A percentile compares a stretch with the other conserved stretches of the same genome.
These are phyloP conservation scores for Vidua macroura DNA, from an alignment of 2,113 vertebrate genomes.

Conservation along the genomic window DNA sequence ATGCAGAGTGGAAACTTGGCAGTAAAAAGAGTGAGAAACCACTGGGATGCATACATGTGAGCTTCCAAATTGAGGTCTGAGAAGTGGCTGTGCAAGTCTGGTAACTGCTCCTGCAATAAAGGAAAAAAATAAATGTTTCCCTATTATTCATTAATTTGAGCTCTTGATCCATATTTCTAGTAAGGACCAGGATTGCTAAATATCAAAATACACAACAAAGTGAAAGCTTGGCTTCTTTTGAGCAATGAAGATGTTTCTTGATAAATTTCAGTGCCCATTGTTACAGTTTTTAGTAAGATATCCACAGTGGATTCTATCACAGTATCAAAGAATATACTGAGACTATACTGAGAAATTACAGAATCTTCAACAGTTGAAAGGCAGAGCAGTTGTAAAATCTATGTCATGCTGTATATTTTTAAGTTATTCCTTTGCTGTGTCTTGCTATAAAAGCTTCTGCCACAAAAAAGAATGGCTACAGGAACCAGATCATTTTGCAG, in stretches of 20 bases:
- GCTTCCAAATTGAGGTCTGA: constrained; percentile 90
- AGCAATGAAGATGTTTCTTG: not conserved
- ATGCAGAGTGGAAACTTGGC: constrained; percentile 99
- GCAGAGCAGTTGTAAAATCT: not conserved
- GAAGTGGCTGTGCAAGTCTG: constrained; percentile 91
- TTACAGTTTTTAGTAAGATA: not conserved
- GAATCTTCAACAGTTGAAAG: not conserved
- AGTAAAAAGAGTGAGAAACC: constrained; percentile 99
- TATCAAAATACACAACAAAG: not conserved
- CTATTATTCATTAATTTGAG: not conserved
- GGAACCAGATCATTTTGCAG: not conserved
- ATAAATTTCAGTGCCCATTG: not conserved
- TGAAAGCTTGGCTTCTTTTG: not conserved
- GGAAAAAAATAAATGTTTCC: not conserved
- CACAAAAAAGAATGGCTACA: not conserved
- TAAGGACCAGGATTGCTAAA: not conserved
- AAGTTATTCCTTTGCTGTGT: not conserved
- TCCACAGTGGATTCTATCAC: not conserved
- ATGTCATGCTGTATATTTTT: not conserved
- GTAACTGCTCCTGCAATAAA: constrained; percentile 86
- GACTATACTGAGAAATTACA: not conserved
- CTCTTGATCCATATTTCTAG: not conserved
- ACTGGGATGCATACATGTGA: constrained; percentile 99
- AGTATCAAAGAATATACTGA: not conserved
- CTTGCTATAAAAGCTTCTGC: not conserved